Conservation (phyloP, 2,113 vertebrate species). For the Etheostoma spectabile region DNA sequence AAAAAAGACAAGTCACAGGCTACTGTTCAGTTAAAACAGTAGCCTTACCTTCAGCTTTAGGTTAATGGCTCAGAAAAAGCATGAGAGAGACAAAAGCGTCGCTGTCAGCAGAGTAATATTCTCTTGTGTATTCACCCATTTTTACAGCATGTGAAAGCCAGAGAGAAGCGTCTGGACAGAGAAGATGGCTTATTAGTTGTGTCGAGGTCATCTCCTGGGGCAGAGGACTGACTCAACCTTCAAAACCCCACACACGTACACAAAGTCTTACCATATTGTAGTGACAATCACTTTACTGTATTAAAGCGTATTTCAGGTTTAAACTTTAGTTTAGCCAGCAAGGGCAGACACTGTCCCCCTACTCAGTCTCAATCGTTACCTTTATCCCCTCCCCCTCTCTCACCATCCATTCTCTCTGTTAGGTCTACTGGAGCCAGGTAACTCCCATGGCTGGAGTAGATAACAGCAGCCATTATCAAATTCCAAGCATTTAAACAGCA, state of each 20-base stretch:
- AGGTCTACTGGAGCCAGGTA: constrained; percentile 70
- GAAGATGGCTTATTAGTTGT: constrained; percentile 40
- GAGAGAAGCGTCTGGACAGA: background rate
- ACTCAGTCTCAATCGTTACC: constrained; percentile 7
- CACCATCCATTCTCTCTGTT: constrained; percentile 1
- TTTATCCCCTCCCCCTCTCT: background rate
- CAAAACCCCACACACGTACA: background rate
- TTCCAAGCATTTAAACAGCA: constrained; percentile 64
- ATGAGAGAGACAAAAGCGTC: background rate
- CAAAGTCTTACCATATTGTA: background rate
- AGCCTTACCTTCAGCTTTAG: background rate
- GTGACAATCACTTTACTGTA: constrained; percentile 5
- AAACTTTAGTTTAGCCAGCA: background rate
- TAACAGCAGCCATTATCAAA: constrained; percentile 76
- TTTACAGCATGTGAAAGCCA: background rate
- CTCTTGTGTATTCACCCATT: background rate
- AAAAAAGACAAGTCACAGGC: background rate
- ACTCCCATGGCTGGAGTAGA: constrained; percentile 70
- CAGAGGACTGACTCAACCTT: constrained; percentile 11
- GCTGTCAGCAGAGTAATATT: background rate
- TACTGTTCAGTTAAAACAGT: background rate
- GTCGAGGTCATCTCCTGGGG: constrained; percentile 4
- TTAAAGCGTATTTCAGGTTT: constrained; percentile 2
- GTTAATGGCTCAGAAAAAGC: constrained; percentile 33
- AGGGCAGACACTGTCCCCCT: background rate